These are phyloP conservation scores for Penelope pileata DNA, from an alignment of 2,113 vertebrate species.

Conservation along the genomic window DNA sequence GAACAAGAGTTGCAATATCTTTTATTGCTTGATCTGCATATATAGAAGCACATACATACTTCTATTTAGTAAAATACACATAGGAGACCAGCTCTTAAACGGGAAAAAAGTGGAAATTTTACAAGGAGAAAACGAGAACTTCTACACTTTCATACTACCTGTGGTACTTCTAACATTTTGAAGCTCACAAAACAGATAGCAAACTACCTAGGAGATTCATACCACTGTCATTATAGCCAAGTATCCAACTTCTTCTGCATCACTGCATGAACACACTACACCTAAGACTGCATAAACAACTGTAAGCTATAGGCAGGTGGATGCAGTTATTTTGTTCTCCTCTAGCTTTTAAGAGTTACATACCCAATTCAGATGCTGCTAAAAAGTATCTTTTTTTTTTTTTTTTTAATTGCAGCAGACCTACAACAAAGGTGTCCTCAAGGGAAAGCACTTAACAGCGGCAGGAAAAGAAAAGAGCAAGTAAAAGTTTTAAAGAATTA, in stretches of 20 bases:
- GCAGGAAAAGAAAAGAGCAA: not conserved
- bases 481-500: not conserved
- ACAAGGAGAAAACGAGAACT: not conserved
- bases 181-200: not conserved
- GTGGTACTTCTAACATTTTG: not conserved
- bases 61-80: not conserved
- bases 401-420: not conserved
- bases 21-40: not conserved
- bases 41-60: not conserved
- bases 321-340: not conserved
- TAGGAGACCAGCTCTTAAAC: not conserved
- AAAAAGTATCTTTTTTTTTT: not conserved
- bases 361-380: not conserved
- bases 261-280: not conserved
- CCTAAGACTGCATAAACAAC: not conserved
- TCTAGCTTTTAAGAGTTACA: not conserved
- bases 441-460: not conserved
- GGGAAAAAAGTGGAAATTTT: not conserved
- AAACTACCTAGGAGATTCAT: not conserved
- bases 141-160: not conserved
- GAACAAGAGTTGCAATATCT: not conserved
- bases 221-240: not conserved
- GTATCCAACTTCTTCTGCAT: not conserved
- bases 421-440: not conserved
- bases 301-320: not conserved